Base-by-base conservation (phyloP, 2,797 vertebrate species). In the Spea hammondii region DNA sequence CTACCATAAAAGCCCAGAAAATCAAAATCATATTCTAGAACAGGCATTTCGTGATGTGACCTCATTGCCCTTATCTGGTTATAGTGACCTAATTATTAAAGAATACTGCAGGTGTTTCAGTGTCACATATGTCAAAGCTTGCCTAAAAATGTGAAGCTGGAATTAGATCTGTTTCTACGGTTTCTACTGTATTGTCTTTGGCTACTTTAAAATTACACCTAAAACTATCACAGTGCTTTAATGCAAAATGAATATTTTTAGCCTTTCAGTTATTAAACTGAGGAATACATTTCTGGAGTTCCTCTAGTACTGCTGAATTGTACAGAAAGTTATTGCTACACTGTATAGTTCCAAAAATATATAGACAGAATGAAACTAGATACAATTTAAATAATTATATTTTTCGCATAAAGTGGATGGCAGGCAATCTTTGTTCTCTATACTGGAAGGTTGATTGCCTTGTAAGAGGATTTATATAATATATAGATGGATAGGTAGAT, bases 231-330 rank as follows among this genome's bases (percentile, higher is more conserved):
- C 32, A 79, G 78, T 32, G 11, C 8, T 74, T 79, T 74, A 79
- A 79, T 74, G 74, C 71, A 79, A 32, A 74, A 65, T 74, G 71
- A 71, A 74, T 79, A 79, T 60, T 68, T 79, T 54, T 72, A 74
- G 53, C 64, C 60, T 49, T 59, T 17, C 48, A 68, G 55, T 74
- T 74, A 74, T 79, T 74, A 79, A 79, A 60, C 46, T 74, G 64
- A 74, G 50, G 44, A 32, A 74, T 69, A 69, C 44, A 48, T 64
- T 74, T 70, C 65, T 13, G 17, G 50, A 72, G 51, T 66, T 53
- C 12, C 57, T 73, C 49, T 64, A 74, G 50, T 79, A 73, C 74
- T 79, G 78, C 78, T 79, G 78, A 74, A 64, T 65, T 74, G 53
- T 69, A 79, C 78, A 79, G 47, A 74, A 74, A 62, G 74, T 51